Base-by-base conservation (phyloP, 1,140 invertebrate genomes). In the Trichonephila clavata region DNA sequence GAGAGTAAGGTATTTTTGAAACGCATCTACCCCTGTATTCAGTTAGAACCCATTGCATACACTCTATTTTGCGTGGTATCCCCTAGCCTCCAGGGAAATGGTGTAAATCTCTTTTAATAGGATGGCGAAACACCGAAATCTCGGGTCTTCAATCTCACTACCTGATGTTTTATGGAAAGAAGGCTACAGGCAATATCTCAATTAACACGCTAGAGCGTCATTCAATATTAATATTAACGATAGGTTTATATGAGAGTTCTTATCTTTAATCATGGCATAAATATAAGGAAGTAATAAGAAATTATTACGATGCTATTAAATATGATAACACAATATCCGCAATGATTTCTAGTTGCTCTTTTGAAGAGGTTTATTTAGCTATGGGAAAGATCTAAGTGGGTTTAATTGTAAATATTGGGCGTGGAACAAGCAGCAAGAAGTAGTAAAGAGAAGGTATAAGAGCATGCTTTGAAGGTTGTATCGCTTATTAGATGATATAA, bases 161-260 rank as follows among this genome's bases (percentile, higher is more conserved):
- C 88, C 65, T 90, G 88, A 90, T 90, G 57, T 59, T 90, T 80
- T 59, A 90, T 90, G 88, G 57, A 90, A 89, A 90, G 71, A 80
- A 57, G 71, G 21, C 65, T 65, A 27, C 21, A 20, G 88, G 65
- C 68, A 80, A 90, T 80, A 80, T 80, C 88, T 90, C 88, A 90
- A 80, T 68, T 80, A 80, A 77, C 39, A 71, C 43, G 86, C 50
- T 68, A 57, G n/a, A 80, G 88, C 63, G 24, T 90, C 63, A 90
- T 90, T 90, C 71, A 90, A 90, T 90, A 90, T 90, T 90, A 90
- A 90, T 80, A 90, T 90, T 77, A 88, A 88, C 86, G 86, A 88
- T 63, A 60, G 61, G 32, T 88, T 88, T 88, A 88, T 88, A 88
- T 68, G 61, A 68, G 81, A 24, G 27, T 65, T 65, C 86, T 88